Base-by-base conservation (phyloP, 2,888 invertebrate genomes). In the Cordilura impudica region DNA sequence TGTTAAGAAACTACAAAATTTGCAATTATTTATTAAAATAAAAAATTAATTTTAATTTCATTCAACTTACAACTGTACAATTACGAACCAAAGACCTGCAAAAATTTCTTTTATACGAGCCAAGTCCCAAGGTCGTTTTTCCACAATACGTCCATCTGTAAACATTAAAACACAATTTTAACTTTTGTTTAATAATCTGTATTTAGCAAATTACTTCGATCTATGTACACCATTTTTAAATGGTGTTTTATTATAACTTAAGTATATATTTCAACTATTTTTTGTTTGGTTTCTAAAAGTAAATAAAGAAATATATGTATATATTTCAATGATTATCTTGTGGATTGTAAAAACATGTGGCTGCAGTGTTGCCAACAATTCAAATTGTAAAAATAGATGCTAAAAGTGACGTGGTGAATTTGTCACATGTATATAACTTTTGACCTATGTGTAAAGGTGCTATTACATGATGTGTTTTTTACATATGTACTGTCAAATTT, bases 101-200 rank as follows among this genome's bases (percentile, higher is more conserved):
- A 86, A 86, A 16, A 87, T 84, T 72, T 82, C 86, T 3, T 85
- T 61, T 26, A 87, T 16, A 7, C 87, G 86, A 4, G 82, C 81
- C 70, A 84, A 74, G 75, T 86, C 84, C 87, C 87, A 87, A 78
- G 87, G 87, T 61, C 87, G 84, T 53, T 83, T 84, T 73, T 86
- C 84, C 82, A 84, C 84, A 5, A 87, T 84, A 14, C 85, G 85
- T 80, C 87, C 87, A 85, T 84, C 87, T 87, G 47, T 10, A 73
- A 56, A 66, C 6, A 1, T 29, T 43, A 19, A 61, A 6, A 8
- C 39, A 14, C 23, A 18, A 60, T 23, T 23, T 23, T 21, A 21
- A 18, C 23, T 43, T 2, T 58, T 58, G 14, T 21, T 2, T 10
- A 14, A n/a, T 12, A 47, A 45, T n/a, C 6, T 31, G 1, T 12